Evolutionary conservation across 1,140 invertebrate species (phyloP).

Genomic region (Tetragonula clypearis): DNA sequence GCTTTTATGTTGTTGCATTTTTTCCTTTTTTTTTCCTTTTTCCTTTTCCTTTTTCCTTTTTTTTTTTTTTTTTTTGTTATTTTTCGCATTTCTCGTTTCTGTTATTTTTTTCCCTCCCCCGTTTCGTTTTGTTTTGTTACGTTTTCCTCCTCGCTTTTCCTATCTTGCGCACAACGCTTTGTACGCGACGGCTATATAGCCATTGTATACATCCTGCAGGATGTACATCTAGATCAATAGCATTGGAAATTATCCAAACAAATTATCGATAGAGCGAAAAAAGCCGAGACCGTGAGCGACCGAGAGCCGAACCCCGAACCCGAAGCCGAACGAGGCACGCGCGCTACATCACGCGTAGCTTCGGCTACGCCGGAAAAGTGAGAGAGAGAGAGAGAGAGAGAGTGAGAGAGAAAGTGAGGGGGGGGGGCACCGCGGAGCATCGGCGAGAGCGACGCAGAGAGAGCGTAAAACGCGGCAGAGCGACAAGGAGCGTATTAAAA

Average conservation of each 20-base stretch:
- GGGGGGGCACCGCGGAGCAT: slow-evolving; percentile 25
- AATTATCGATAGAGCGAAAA: slow-evolving; percentile 82
- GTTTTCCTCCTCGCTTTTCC: slow-evolving; percentile 36
- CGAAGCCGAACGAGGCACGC: slow-evolving; percentile 65
- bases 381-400: too few species aligned
- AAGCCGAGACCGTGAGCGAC: slow-evolving; percentile 68
- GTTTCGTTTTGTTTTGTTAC: slow-evolving; percentile 34
- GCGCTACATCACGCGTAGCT: slow-evolving; percentile 79
- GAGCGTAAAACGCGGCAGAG: slow-evolving; percentile 42
- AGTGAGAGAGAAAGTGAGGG: slow-evolving; percentile 26
- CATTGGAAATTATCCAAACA: slow-evolving; percentile 83
- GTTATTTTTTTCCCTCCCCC: slow-evolving; percentile 37
- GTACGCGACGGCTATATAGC: slow-evolving; percentile 72
- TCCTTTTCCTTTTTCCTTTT: not conserved
- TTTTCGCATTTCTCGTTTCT: not conserved
- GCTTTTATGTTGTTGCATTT: slow-evolving; percentile 49
- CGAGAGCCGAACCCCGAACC: slow-evolving; percentile 39
- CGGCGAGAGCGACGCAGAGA: slow-evolving; percentile 32
- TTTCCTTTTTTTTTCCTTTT: not conserved
- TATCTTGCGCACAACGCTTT: slow-evolving; percentile 59
- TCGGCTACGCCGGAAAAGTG: slow-evolving; percentile 54
- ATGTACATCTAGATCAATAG: slow-evolving; percentile 82
- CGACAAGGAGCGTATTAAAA: slow-evolving; percentile 78
- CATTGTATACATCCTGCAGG: slow-evolving; percentile 79
- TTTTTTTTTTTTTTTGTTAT: slow-evolving; percentile 14